Evolutionary conservation across 2,888 invertebrate genomes (phyloP), one percentile per base, ranked within the genome.

Genomic region (Phyllotreta striolata): DNA sequence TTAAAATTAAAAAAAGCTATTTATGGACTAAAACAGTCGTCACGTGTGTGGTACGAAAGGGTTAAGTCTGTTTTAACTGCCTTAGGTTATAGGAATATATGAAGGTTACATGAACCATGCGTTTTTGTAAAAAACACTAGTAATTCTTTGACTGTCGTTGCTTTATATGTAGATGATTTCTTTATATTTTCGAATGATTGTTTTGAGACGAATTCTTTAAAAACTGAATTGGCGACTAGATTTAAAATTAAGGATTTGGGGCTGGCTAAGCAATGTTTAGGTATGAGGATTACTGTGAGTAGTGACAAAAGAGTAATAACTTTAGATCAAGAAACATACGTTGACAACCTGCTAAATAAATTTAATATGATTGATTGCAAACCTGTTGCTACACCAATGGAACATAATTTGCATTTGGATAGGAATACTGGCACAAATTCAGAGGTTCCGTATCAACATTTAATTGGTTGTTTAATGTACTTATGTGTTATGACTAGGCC

Each of bases 301-400:
- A 47, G 14, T 34, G 47, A 47, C 14, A 14, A 47, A 14, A 47
- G 14, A 34, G 9, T 8, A 34, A 14, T 47, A 14, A 47, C 47
- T n/a, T 34, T 47, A 34, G 47, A 47, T 14, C 24, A 47, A 47
- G 47, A 47, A 47, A 8, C 3, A 47, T 47, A n/a, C 34, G 14
- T 47, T 47, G 47, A 47, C n/a, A 47, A 34, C 34, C 14, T 47
- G 6, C 12, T 10, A 14, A 47, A 14, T 47, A 47, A 14, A 14
- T 47, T 47, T 47, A 47, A n/a, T 9, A 47, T 47, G 46, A 13
- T 24, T 14, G 46, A 46, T 46, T n/a, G 8, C 9, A 46, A 46
- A 46, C 13, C 46, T 13, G 47, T 47, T n/a, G 47, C 47, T 46
- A 46, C n/a, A 9, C 24, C 47, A n/a, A 47, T 14, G 47, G 47